phyloP scores from a whole-genome alignment of 2,797 vertebrate genomes.

The Peromyscus melanophrys region DNA sequence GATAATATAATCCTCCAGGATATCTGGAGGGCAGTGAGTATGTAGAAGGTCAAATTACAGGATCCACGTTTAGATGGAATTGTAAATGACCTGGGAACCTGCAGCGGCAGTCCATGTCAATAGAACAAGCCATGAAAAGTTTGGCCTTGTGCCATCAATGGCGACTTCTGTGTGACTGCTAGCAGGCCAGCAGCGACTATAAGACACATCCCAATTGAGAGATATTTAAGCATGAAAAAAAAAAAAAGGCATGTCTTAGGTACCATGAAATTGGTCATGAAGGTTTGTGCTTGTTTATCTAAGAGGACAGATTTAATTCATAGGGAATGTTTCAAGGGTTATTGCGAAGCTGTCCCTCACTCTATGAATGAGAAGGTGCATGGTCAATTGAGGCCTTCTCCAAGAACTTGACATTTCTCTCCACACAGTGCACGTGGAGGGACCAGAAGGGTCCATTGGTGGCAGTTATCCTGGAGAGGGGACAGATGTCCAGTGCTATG shows the following conservation, averaged over 20 bases:
- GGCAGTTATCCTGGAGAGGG: not conserved
- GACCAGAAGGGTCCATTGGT: not conserved
- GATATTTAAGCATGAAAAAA: not conserved
- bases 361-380: not conserved
- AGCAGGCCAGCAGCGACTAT: not conserved
- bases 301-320: constrained; percentile 18
- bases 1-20: not conserved
- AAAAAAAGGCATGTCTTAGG: not conserved
- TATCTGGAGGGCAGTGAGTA: not conserved
- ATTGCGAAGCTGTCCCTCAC: not conserved
- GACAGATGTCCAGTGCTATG: not conserved
- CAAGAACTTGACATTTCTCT: not conserved
- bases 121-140: not conserved
- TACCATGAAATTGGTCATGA: not conserved
- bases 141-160: not conserved
- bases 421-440: not conserved
- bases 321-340: not conserved
- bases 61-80: not conserved
- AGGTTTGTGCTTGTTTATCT: not conserved
- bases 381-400: not conserved
- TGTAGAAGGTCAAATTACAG: not conserved
- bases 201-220: not conserved
- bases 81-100: not conserved
- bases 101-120: not conserved
- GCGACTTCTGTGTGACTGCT: not conserved